These are phyloP conservation scores for Sesamia inferens DNA, from an alignment of 2,888 invertebrate genomes.

Conservation along the genomic window DNA sequence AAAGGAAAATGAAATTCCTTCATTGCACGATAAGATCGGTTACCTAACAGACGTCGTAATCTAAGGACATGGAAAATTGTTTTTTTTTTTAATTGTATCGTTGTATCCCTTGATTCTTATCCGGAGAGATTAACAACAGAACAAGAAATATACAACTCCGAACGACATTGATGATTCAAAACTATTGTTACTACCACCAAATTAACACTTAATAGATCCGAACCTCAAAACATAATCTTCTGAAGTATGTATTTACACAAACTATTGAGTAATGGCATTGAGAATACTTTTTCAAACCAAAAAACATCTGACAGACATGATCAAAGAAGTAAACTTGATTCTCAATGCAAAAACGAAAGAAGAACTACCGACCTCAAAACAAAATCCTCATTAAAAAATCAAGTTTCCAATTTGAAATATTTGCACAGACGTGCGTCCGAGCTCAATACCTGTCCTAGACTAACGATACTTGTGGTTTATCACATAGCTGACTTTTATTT, in stretches of 20 bases:
- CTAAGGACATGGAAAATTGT: conserved; percentile 9
- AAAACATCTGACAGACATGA: background rate
- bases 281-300: background rate
- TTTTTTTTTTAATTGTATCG: conserved; percentile 1
- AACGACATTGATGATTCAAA: conserved; percentile 51
- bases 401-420: conserved; percentile 8
- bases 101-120: conserved; percentile 1
- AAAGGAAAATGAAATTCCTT: conserved; percentile 32
- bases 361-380: conserved; percentile 17
- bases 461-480: conserved; percentile 64
- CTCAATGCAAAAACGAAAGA: conserved; percentile 6
- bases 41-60: conserved; percentile 38
- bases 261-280: background rate
- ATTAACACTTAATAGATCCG: conserved; percentile 57
- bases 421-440: conserved; percentile 54
- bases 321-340: background rate
- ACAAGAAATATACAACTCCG: conserved; percentile 17
- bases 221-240: conserved; percentile 38
- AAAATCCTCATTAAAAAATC: conserved; percentile 40
- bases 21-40: conserved; percentile 40
- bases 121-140: conserved; percentile 14
- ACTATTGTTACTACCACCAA: conserved; percentile 48
- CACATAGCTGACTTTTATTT: conserved; percentile 73
- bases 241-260: conserved; percentile 33
- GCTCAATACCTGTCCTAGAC: conserved; percentile 49